These are phyloP conservation scores for Sebastes aleutianus DNA, from an alignment of 2,797 vertebrate genomes.

Conservation along the genomic window DNA sequence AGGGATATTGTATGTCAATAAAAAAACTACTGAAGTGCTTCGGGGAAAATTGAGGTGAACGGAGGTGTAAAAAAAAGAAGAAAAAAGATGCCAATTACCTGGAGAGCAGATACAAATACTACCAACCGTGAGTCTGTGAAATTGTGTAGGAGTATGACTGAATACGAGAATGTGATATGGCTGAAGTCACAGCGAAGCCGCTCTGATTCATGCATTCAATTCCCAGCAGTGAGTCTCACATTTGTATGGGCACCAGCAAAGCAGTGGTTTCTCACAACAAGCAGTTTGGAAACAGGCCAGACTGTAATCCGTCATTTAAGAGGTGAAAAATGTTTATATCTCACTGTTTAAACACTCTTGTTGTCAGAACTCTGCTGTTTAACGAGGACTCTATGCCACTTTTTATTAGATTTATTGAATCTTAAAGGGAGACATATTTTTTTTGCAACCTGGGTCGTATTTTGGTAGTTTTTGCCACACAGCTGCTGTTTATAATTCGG, in stretches of 20 bases:
- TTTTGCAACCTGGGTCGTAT: background rate
- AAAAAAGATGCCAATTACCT: conserved; percentile 41
- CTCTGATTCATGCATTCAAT: conserved; percentile 13
- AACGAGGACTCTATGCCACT: background rate
- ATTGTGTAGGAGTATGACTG: background rate
- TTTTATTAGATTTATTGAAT: background rate
- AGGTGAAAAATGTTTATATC: background rate
- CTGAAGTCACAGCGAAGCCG: background rate
- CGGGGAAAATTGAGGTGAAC: conserved; percentile 30
- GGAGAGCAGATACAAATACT: conserved; percentile 27
- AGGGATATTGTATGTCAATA: conserved; percentile 31
- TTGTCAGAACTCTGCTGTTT: background rate
- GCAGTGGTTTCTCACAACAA: background rate
- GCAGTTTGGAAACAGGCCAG: background rate
- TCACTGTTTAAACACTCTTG: background rate
- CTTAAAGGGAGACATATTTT: background rate
- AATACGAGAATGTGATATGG: background rate
- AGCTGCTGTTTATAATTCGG: background rate
- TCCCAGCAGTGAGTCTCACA: background rate
- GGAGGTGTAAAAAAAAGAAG: background rate
- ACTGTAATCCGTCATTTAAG: background rate
- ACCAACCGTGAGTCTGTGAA: conserved; percentile 5
- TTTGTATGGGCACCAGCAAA: background rate
- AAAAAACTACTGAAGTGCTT: conserved; percentile 35
- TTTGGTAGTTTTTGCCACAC: background rate